Base-by-base conservation (phyloP, 2,888 invertebrate genomes). In the Oscheius sp. region DNA sequence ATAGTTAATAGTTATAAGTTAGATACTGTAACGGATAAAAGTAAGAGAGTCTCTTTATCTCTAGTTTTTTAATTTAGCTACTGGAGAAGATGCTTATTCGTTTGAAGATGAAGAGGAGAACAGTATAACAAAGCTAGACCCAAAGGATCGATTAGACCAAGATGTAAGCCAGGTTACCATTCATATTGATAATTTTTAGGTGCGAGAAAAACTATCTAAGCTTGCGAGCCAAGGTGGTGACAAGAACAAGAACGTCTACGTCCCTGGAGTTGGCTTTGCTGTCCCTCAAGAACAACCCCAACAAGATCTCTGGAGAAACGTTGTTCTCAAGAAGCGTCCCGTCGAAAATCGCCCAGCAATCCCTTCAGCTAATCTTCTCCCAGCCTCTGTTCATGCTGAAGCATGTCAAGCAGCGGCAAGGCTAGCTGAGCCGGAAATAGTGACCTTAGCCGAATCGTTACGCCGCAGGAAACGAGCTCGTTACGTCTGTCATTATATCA, bases 71-170 rank as follows among this genome's bases (percentile, higher is more conserved):
- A 2, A 17, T 54, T 28, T 4, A 28, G 26, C 6, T 51, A 17
- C 59, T 49, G 20, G 44, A 20, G 49, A 59, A 20, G 77, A 77
- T 33, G 77, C 69, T 2, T 77, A 74, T 59, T 74, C 74, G 20
- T 77, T 77, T 44, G 71, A 72, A 17, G 75, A 75, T 32, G 77
- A 77, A 14, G 77, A 77, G 38, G 74, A 74, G 9, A 28, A 32
- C 41, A 30, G 47, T 36, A 12, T 44, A 20, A 12, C 51, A 17
- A 50, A 54, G 30, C 5, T 49, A 28, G 54, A 50, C 2, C 17
- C 36, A 6, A 62, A 38, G 22, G 45, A 62, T 17, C 22, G 32
- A 36, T 17, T 54, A 20, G 68, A 68, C 28, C 54, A 54, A 22
- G 68, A 64, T 24, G 64, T 68, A 9, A 30, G 32, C n/a, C n/a